A percentile compares a stretch with the other conserved stretches of the same genome.
Conservation (phyloP, 2,113 vertebrate genomes). For the Lepus europaeus region DNA sequence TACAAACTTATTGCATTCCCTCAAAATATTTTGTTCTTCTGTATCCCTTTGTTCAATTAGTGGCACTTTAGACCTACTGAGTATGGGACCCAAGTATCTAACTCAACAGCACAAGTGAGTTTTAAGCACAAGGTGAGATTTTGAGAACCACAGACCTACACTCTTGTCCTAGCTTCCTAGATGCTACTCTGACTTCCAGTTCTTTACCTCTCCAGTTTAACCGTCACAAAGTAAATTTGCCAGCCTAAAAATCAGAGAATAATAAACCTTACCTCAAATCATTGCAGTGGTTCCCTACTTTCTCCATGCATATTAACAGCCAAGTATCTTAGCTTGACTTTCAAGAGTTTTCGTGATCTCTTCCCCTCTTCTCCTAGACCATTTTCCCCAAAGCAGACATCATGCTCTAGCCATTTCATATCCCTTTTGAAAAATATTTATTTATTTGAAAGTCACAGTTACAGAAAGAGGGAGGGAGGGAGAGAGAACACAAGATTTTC, state of each 20-base stretch:
- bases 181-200: not conserved
- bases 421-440: too few relatives aligned
- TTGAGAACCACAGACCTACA: not conserved
- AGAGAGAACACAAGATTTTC: too few relatives aligned
- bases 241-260: slow-evolving; percentile 2
- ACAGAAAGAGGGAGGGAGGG: too few relatives aligned
- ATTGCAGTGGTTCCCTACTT: not conserved
- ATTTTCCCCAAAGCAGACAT: not conserved
- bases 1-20: not conserved
- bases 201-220: not conserved
- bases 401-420: not conserved
- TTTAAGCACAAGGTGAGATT: not conserved
- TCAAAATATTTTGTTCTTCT: slow-evolving; percentile 28
- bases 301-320: not conserved
- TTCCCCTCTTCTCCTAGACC: not conserved
- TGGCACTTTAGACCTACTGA: not conserved
- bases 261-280: not conserved
- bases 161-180: not conserved
- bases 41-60: not conserved
- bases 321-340: not conserved
- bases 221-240: slow-evolving; percentile 21
- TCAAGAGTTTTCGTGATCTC: slow-evolving; percentile 23
- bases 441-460: too few relatives aligned
- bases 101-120: not conserved
- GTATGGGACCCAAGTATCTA: not conserved